These are phyloP conservation scores for Buathra laborator DNA, from an alignment of 2,888 invertebrate species.

Conservation along the genomic window DNA sequence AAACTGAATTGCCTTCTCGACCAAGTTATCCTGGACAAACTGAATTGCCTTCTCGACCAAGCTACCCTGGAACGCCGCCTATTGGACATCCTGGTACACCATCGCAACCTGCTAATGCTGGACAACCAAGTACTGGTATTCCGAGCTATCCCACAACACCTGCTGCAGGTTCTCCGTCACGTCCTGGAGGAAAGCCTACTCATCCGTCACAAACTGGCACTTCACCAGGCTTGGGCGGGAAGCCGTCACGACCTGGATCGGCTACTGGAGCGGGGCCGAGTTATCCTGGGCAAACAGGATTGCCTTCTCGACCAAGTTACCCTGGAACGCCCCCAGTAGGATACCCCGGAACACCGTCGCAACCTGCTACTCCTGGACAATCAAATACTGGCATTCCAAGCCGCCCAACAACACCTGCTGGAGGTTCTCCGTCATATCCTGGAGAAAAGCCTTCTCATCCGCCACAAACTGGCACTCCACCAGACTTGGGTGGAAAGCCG, in stretches of 20 bases:
- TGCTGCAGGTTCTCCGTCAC: constrained; percentile 10
- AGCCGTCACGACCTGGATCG: constrained; percentile 79
- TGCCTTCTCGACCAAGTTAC: constrained; percentile 58
- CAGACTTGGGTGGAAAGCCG: constrained; percentile 37
- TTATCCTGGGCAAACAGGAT: constrained; percentile 51
- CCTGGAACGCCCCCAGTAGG: constrained; percentile 51
- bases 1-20: neutral
- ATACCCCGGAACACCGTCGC: constrained; percentile 49
- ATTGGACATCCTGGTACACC: constrained; percentile 69
- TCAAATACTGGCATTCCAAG: constrained; percentile 77
- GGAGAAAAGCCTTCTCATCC: constrained; percentile 56
- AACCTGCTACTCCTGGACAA: constrained; percentile 69
- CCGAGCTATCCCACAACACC: neutral
- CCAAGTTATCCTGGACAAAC: neutral
- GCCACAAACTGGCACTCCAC: constrained; percentile 62
- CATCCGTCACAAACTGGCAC: constrained; percentile 74
- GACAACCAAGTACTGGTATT: neutral
- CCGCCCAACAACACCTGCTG: constrained; percentile 62
- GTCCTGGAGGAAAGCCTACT: neutral
- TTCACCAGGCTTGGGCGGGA: constrained; percentile 77
- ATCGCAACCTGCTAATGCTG: constrained; percentile 81
- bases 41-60: constrained; percentile 47
- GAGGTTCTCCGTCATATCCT: constrained; percentile 73
- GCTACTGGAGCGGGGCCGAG: constrained; percentile 75
- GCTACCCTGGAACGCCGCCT: constrained; percentile 39